Percentiles rank a stretch among this genome's conserved stretches.
Evolutionary conservation across 2,113 vertebrate species (phyloP).

Genomic region (Columbina picui): DNA sequence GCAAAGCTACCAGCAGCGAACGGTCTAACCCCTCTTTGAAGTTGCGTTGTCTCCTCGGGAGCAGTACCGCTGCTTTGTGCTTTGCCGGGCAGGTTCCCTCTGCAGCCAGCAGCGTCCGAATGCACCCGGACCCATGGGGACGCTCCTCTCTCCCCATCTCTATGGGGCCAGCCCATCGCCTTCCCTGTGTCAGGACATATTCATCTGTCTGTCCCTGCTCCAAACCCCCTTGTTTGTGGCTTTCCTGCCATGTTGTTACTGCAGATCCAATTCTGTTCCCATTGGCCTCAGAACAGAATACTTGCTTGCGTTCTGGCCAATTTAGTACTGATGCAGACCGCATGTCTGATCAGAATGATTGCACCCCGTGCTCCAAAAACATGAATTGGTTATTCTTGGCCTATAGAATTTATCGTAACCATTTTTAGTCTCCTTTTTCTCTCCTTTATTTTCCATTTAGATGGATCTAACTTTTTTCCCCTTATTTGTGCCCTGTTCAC

Average conservation of each 20-base stretch:
- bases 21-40: neutral
- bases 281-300: neutral
- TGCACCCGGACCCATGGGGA: accelerated
- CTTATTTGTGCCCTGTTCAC: neutral
- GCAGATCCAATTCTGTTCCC: neutral
- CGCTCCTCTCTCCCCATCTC: neutral
- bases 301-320: neutral
- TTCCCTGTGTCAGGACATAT: neutral
- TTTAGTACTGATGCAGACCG: neutral
- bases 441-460: neutral
- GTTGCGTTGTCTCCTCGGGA: neutral
- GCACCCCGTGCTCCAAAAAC: neutral
- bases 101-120: neutral
- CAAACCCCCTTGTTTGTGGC: neutral
- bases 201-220: neutral
- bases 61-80: neutral
- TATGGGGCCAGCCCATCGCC: neutral
- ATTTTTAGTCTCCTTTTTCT: neutral
- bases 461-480: too few relatives aligned
- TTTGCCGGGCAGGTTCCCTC: neutral
- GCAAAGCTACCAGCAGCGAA: neutral
- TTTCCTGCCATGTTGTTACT: accelerated
- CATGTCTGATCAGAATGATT: neutral
- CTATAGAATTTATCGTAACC: neutral
- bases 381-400: neutral